Percentiles rank a stretch among this genome's conserved stretches.
These are phyloP conservation scores for Tenebrosternarchus preto DNA, from an alignment of 2,113 vertebrate genomes.

Conservation along the genomic window DNA sequence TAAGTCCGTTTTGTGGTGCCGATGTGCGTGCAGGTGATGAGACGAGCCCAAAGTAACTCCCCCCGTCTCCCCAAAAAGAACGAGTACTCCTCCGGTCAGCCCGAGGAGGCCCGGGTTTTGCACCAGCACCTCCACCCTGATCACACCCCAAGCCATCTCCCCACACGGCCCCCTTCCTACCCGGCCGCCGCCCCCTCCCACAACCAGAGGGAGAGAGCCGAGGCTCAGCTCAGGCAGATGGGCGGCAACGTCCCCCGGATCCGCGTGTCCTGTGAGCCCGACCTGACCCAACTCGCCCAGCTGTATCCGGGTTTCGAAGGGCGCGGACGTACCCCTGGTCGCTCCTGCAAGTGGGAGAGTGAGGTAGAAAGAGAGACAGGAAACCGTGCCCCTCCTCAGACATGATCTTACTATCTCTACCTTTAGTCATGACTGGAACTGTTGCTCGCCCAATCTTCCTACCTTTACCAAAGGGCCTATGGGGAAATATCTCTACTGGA, in stretches of 20 bases:
- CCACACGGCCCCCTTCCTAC: constrained; percentile 64
- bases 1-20: constrained; percentile 66
- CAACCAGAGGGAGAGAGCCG: constrained; percentile 40
- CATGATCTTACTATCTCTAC: not conserved
- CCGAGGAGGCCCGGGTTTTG: constrained; percentile 54
- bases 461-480: not conserved
- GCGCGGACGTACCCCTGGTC: constrained; percentile 69
- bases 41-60: constrained; percentile 77
- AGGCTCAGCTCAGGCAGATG: constrained; percentile 38
- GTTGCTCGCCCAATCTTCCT: constrained; percentile 14
- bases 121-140: constrained; percentile 63
- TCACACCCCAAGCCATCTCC: constrained; percentile 58
- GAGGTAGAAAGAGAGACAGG: constrained; percentile 34
- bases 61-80: constrained; percentile 75
- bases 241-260: constrained; percentile 57
- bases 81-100: constrained; percentile 65
- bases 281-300: constrained; percentile 21
- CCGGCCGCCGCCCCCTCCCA: constrained; percentile 35
- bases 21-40: constrained; percentile 71
- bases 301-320: constrained; percentile 36
- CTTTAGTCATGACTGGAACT: constrained; percentile 10
- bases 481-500: not conserved
- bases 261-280: constrained; percentile 66
- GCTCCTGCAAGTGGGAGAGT: constrained; percentile 65
- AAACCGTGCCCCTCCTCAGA: not conserved